Evolutionary conservation across 2,797 vertebrate genomes (phyloP).

Genomic region (Euphonia xanthogaster): DNA sequence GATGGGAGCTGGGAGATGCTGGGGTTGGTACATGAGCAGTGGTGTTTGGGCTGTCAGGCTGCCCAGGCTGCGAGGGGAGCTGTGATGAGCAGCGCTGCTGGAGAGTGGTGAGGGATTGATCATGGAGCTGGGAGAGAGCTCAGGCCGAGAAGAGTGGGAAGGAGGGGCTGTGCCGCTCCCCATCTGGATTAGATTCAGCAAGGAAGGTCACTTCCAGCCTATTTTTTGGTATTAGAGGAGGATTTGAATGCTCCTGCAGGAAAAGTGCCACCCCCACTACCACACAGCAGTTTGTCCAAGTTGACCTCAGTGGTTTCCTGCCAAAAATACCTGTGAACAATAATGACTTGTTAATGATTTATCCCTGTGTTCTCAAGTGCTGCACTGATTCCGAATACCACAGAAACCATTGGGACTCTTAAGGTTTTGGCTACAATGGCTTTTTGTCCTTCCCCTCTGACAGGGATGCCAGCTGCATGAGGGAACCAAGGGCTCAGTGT

Average conservation of each 20-base stretch:
- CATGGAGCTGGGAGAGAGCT: background rate
- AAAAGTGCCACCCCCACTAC: background rate
- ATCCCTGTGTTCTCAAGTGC: conserved; percentile 38
- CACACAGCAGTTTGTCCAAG: conserved; percentile 12
- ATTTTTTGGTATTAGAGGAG: background rate
- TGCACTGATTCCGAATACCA: conserved; percentile 1
- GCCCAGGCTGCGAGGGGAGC: background rate
- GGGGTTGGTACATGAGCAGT: background rate
- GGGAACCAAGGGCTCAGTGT: background rate
- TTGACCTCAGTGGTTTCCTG: conserved; percentile 54
- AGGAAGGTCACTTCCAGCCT: background rate
- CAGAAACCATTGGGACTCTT: background rate
- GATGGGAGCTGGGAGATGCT: background rate
- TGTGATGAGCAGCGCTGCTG: background rate
- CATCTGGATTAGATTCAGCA: fast-evolving
- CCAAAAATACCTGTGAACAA: conserved; percentile 63
- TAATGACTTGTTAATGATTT: conserved; percentile 69
- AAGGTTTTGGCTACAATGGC: background rate
- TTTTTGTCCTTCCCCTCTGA: background rate
- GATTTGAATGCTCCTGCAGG: background rate
- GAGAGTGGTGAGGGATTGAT: background rate
- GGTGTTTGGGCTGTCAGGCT: background rate
- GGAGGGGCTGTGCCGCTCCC: background rate
- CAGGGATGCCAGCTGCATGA: background rate
- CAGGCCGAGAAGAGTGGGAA: background rate